Evolutionary conservation across 1,140 invertebrate genomes (phyloP).

Genomic region (Plodia interpunctella): DNA sequence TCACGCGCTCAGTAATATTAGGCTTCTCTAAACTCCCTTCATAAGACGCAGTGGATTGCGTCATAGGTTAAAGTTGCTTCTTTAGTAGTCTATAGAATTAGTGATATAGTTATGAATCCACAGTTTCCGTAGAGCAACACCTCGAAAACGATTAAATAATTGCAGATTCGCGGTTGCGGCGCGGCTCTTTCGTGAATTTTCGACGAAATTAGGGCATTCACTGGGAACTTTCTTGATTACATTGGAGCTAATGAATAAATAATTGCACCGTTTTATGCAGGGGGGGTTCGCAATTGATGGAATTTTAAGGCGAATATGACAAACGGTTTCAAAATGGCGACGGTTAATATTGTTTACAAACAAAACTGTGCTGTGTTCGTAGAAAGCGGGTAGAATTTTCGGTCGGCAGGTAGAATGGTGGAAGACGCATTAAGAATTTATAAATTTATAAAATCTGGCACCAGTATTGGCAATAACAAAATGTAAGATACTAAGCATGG

Average conservation of each 20-base stretch:
- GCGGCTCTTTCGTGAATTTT: constrained; percentile 46
- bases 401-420: too few relatives aligned
- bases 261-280: constrained; percentile 30
- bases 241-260: constrained; percentile 43
- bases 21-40: not conserved
- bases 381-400: too few relatives aligned
- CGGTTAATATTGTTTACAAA: too few relatives aligned
- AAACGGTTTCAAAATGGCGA: too few relatives aligned
- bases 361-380: too few relatives aligned
- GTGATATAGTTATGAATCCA: constrained; percentile 29
- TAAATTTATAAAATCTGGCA: too few relatives aligned
- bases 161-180: constrained; percentile 48
- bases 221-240: constrained; percentile 43
- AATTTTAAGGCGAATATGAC: not conserved
- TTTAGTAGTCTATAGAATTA: not conserved
- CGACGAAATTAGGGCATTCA: constrained; percentile 41
- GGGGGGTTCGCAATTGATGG: constrained; percentile 11
- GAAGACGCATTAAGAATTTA: too few relatives aligned
- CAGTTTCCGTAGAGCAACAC: constrained; percentile 54
- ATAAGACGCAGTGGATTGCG: not conserved
- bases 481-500: too few relatives aligned
- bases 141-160: constrained; percentile 65
- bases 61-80: not conserved
- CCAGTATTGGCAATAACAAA: too few relatives aligned
- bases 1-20: not conserved